Percentiles rank a stretch among this genome's conserved stretches.
phyloP scores from a whole-genome alignment of 2,113 vertebrate species.

The Myotis lucifugus region DNA sequence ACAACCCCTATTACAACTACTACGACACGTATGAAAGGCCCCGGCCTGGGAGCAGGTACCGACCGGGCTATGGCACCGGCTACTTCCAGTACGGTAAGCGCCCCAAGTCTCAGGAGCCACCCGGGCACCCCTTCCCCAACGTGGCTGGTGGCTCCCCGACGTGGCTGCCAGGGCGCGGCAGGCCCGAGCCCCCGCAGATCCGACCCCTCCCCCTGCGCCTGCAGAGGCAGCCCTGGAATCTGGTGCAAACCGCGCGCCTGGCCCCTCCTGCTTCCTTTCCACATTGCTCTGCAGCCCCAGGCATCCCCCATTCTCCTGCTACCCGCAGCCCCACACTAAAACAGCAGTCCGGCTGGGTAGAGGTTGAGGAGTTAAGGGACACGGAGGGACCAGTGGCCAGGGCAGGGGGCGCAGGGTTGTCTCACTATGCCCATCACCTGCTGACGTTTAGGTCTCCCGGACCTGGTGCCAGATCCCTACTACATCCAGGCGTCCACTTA shows the following conservation, averaged over 20 bases:
- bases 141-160: conserved; percentile 1
- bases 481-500: conserved; percentile 96
- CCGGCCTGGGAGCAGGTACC: conserved; percentile 81
- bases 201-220: not conserved
- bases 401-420: conserved; percentile 59
- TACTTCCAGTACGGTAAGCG: conserved; percentile 93
- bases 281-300: not conserved
- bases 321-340: not conserved
- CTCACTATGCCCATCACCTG: conserved; percentile 54
- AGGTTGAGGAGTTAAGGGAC: not conserved
- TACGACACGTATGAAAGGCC: conserved; percentile 94
- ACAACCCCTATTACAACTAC: conserved; percentile 96
- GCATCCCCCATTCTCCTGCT: not conserved
- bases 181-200: not conserved
- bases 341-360: not conserved
- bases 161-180: conserved; percentile 57
- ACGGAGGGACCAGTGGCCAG: not conserved
- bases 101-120: not conserved
- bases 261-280: not conserved
- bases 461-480: conserved; percentile 95
- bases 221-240: conserved; percentile 60
- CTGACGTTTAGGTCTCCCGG: conserved; percentile 93
- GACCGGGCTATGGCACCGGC: conserved; percentile 91
- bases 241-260: conserved; percentile 44
- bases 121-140: not conserved